phyloP scores from a whole-genome alignment of 2,888 invertebrate species.

The Harpalus rubripes region DNA sequence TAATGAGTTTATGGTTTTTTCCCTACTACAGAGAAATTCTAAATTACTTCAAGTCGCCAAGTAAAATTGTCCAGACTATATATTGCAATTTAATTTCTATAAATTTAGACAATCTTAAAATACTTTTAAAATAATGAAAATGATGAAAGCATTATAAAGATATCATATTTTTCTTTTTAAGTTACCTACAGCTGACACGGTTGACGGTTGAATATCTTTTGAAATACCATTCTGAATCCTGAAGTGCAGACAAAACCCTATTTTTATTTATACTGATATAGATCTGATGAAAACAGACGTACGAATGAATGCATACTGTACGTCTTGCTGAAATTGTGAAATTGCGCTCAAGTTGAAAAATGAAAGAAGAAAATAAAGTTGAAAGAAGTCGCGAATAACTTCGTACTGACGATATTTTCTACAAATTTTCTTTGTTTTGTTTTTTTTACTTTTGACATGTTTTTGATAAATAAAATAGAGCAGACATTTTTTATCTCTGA shows the following conservation, averaged over 20 bases:
- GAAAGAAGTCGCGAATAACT: conserved; percentile 7
- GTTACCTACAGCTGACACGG: no score
- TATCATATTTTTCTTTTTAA: no score
- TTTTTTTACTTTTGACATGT: conserved; percentile 34
- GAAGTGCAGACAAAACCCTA: not conserved
- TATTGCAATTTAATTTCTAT: no score
- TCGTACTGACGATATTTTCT: conserved; percentile 6
- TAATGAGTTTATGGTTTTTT: no score
- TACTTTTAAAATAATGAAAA: no score
- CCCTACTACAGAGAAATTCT: no score
- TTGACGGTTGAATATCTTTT: not conserved
- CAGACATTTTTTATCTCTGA: not conserved
- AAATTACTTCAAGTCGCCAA: no score
- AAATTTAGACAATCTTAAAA: no score
- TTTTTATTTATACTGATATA: not conserved
- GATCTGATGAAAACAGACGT: not conserved
- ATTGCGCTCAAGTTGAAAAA: not conserved
- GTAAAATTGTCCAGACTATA: no score
- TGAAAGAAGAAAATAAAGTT: conserved; percentile 20
- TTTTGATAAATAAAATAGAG: conserved; percentile 11
- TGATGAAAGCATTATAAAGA: no score
- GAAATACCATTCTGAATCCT: not conserved
- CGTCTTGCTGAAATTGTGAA: not conserved
- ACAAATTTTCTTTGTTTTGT: not conserved
- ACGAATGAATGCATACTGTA: not conserved